Conservation (phyloP, 2,113 vertebrate species). For the Bambusicola thoracicus region DNA sequence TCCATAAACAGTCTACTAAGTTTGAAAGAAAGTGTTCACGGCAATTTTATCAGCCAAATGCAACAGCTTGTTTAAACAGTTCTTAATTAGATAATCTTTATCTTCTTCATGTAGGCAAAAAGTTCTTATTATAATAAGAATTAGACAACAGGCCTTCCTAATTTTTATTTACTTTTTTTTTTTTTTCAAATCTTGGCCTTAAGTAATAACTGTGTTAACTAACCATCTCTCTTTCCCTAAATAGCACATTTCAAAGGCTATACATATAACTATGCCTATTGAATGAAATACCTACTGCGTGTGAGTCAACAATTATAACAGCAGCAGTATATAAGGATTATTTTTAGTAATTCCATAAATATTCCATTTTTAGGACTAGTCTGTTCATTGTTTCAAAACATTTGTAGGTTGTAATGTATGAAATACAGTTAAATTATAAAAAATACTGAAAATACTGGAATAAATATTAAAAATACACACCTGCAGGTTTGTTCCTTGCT, state of each 20-base stretch:
- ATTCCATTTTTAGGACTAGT: not conserved
- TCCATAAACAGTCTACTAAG: not conserved
- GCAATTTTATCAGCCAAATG: not conserved
- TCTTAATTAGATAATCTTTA: not conserved
- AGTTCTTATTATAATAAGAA: not conserved
- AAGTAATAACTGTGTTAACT: not conserved
- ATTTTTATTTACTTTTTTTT: not conserved
- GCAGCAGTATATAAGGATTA: not conserved
- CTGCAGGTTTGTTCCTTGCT: not conserved
- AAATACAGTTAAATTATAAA: not conserved
- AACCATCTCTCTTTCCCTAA: not conserved
- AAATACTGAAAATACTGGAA: not conserved
- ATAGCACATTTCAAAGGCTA: not conserved
- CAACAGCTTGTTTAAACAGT: not conserved
- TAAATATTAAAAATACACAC: not conserved
- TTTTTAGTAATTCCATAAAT: not conserved
- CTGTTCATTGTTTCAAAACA: not conserved
- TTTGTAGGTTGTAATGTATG: not conserved
- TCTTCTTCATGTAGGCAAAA: not conserved
- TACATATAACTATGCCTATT: not conserved
- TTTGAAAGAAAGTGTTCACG: not conserved
- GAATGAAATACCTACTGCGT: not conserved
- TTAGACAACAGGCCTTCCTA: not conserved
- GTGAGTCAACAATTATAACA: not conserved
- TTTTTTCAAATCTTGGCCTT: not conserved